A percentile compares a stretch with the other conserved stretches of the same genome.
Evolutionary conservation across 2,888 invertebrate genomes (phyloP).

Genomic region (Macaria notata): DNA sequence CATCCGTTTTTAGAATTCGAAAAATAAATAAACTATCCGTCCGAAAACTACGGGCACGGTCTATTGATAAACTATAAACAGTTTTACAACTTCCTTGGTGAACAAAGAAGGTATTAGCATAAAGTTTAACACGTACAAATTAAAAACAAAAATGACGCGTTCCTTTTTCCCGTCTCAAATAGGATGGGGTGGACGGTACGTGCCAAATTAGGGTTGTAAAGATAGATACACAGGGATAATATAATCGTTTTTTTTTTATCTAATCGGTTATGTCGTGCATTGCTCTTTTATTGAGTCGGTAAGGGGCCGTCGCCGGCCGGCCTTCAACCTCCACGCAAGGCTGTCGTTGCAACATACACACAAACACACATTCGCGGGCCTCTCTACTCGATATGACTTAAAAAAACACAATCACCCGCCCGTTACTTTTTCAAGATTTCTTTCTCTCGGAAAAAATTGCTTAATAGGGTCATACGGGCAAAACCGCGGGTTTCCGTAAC

Average conservation of each 20-base stretch:
- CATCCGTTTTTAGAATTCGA: constrained; percentile 77
- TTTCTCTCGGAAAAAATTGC: constrained; percentile 46
- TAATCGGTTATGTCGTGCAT: constrained; percentile 58
- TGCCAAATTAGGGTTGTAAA: constrained; percentile 34
- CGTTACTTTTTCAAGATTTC: constrained; percentile 17
- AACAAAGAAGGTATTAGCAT: constrained; percentile 50
- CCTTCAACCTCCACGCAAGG: constrained; percentile 74
- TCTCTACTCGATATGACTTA: constrained; percentile 26
- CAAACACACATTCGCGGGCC: constrained; percentile 54
- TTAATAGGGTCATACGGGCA: constrained; percentile 73
- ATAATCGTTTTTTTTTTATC: constrained; percentile 41
- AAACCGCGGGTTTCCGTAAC: constrained; percentile 77
- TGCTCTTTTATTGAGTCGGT: constrained; percentile 47
- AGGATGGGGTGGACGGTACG: constrained; percentile 24
- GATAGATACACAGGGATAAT: constrained; percentile 29
- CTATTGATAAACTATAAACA: constrained; percentile 68
- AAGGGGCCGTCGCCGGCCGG: constrained; percentile 60
- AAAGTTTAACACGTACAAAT: constrained; percentile 35
- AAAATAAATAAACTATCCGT: constrained; percentile 65
- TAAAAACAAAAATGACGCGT: constrained; percentile 31
- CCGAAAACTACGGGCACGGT: constrained; percentile 40
- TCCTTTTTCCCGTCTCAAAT: constrained; percentile 23
- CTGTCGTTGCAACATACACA: constrained; percentile 67
- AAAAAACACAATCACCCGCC: constrained; percentile 28
- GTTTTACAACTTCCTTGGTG: constrained; percentile 73